phyloP scores from a whole-genome alignment of 1,140 invertebrate species.

The Solenopsis invicta region DNA sequence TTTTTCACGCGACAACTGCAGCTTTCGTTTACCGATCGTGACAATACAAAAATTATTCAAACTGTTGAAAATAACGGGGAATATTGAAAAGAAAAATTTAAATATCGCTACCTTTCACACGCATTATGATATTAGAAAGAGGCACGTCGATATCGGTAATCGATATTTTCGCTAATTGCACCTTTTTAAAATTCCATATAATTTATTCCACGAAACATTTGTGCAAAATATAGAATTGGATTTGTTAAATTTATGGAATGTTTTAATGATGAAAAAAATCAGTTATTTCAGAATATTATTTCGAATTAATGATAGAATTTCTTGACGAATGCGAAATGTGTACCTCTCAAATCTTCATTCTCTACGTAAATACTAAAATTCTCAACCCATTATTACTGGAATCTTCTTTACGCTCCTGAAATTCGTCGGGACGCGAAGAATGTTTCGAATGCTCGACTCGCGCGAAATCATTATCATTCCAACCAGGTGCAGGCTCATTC shows the following conservation, averaged over 20 bases:
- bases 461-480: slow-evolving; percentile 7
- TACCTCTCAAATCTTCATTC: background rate
- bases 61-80: slow-evolving; percentile 1
- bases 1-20: slow-evolving; percentile 32
- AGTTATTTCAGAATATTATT: background rate
- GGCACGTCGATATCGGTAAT: slow-evolving; percentile 12
- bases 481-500: slow-evolving; percentile 52
- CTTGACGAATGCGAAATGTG: background rate
- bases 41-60: slow-evolving; percentile 52
- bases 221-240: background rate
- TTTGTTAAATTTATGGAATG: slow-evolving; percentile 17
- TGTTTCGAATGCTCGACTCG: background rate
- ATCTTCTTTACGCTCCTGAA: background rate
- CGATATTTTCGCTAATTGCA: slow-evolving; percentile 45
- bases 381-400: slow-evolving; percentile 10
- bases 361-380: background rate
- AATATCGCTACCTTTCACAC: slow-evolving; percentile 5
- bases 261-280: background rate
- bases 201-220: background rate
- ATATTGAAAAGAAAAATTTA: slow-evolving; percentile 45
- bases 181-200: slow-evolving; percentile 23
- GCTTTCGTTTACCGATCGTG: slow-evolving; percentile 29
- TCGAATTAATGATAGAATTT: background rate
- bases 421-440: background rate
- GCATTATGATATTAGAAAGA: background rate